These are phyloP conservation scores for Lagria hirta DNA, from an alignment of 2,888 invertebrate species.

Conservation along the genomic window DNA sequence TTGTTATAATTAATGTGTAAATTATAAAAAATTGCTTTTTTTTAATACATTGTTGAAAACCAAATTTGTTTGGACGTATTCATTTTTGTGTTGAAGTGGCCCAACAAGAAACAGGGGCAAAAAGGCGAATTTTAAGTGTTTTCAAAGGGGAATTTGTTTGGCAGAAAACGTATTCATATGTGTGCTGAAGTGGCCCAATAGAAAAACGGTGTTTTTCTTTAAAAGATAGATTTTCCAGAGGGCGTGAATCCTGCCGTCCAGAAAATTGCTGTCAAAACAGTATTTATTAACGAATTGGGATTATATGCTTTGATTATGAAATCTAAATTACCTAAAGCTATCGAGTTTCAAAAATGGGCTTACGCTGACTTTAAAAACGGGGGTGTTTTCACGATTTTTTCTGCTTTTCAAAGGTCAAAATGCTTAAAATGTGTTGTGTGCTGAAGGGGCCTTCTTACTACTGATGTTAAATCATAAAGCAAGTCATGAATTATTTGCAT, in stretches of 20 bases:
- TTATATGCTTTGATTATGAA: too few relatives aligned
- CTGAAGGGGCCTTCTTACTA: too few relatives aligned
- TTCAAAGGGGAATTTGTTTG: conserved; percentile 1
- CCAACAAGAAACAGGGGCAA: not conserved
- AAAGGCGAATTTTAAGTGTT: not conserved
- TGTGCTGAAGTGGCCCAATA: conserved; percentile 3
- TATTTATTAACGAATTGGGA: conserved; percentile 6
- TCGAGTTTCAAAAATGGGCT: too few relatives aligned
- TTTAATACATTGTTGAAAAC: not conserved
- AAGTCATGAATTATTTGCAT: conserved; percentile 23
- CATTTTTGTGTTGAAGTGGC: conserved; percentile 8
- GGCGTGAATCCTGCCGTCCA: too few relatives aligned
- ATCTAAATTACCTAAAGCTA: too few relatives aligned
- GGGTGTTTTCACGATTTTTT: too few relatives aligned
- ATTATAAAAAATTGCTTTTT: too few relatives aligned
- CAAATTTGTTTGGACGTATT: conserved; percentile 1
- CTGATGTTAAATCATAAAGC: conserved; percentile 20
- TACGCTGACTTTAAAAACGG: too few relatives aligned
- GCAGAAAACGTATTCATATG: not conserved
- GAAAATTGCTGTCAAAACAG: not conserved
- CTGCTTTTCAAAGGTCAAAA: too few relatives aligned
- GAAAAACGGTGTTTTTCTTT: not conserved
- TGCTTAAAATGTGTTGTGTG: too few relatives aligned
- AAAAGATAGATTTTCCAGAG: too few relatives aligned
- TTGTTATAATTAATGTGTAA: too few relatives aligned